Base-by-base conservation (phyloP, 2,888 invertebrate species). In the Agonopterix subpropinquella region DNA sequence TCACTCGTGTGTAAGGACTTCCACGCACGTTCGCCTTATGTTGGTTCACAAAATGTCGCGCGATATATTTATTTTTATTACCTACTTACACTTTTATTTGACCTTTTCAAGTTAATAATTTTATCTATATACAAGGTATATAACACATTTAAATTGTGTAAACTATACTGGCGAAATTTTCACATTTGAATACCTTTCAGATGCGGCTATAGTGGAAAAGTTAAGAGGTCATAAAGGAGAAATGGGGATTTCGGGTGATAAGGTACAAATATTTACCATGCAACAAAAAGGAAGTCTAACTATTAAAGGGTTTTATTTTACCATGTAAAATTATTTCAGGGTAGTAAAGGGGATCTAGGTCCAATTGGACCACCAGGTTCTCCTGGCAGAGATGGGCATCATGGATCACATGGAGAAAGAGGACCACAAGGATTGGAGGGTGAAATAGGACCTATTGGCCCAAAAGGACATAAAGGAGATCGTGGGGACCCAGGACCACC, bases 321-420 rank as follows among this genome's bases (percentile, higher is more conserved):
- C 4, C 28, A 39, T 39, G 9, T n/a, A 39, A 39, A 39, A 39
- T 39, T 2, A 1, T 57, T 61, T 1, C 76, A 91, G 62, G 97
- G 97, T 47, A 89, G 88, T 53, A 89, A 89, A 48, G 96, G 96
- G 45, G 93, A 94, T 4, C 81, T 91, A 51, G 94, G 95, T 11
- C 67, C 80, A 41, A 89, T 89, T 1, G 94, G 94, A 3, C 73
- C 80, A 10, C 48, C 51, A 36, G 85, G 85, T 9, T 46, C 45
- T 8, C 53, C 58, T 1, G 85, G 84, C 1, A 52, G 49, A 18
- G 61, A 73, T 51, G 85, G 85, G 15, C 82, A 87, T 8, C 77
- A 86, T 41, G 96, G 96, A 47, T 66, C 75, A 0, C 87, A 87
- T 39, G 96, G 96, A 15, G 58, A 69, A 1, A 90, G 89, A 70